Conservation (phyloP, 2,888 invertebrate genomes). For the Sphaerophoria rueppellii region DNA sequence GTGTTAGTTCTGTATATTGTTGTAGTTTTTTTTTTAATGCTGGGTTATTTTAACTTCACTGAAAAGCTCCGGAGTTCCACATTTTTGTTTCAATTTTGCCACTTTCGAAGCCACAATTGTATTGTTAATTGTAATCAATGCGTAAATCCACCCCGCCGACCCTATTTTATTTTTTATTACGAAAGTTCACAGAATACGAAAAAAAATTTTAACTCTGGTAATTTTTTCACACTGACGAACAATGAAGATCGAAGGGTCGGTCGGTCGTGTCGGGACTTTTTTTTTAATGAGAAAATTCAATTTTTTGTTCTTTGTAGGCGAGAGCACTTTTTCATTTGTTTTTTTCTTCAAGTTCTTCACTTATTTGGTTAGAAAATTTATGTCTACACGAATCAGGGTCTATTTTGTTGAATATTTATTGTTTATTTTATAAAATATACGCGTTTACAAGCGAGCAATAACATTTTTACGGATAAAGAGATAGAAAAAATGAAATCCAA, state of each 20-base stretch:
- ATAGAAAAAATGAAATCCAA: slow-evolving; percentile 61
- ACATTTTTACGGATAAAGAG: slow-evolving; percentile 63
- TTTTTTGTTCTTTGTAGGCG: slow-evolving; percentile 36
- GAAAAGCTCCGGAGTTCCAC: slow-evolving; percentile 37
- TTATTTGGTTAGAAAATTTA: slow-evolving; percentile 30
- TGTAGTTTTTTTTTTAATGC: slow-evolving; percentile 19
- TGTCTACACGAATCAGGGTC: slow-evolving; percentile 47
- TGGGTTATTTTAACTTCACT: slow-evolving; percentile 26
- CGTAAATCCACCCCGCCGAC: slow-evolving; percentile 50
- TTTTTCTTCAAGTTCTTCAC: slow-evolving; percentile 42
- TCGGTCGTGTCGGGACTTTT: slow-evolving; percentile 20
- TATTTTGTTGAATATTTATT: slow-evolving; percentile 33
- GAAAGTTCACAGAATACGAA: slow-evolving; percentile 1
- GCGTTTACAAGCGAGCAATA: slow-evolving; percentile 63
- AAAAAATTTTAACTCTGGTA: slow-evolving; percentile 50
- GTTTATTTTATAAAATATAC: slow-evolving; percentile 58
- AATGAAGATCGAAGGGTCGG: slow-evolving; percentile 46
- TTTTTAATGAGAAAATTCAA: slow-evolving; percentile 64
- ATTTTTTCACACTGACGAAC: slow-evolving; percentile 60
- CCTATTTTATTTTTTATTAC: slow-evolving; percentile 12
- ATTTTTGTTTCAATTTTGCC: slow-evolving; percentile 25
- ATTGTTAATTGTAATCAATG: slow-evolving; percentile 54
- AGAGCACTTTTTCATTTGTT: slow-evolving; percentile 37
- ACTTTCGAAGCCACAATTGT: slow-evolving; percentile 37
- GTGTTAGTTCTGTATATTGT: slow-evolving; percentile 16